phyloP scores from a whole-genome alignment of 2,113 vertebrate species.

The Trochalopteron elliotii region DNA sequence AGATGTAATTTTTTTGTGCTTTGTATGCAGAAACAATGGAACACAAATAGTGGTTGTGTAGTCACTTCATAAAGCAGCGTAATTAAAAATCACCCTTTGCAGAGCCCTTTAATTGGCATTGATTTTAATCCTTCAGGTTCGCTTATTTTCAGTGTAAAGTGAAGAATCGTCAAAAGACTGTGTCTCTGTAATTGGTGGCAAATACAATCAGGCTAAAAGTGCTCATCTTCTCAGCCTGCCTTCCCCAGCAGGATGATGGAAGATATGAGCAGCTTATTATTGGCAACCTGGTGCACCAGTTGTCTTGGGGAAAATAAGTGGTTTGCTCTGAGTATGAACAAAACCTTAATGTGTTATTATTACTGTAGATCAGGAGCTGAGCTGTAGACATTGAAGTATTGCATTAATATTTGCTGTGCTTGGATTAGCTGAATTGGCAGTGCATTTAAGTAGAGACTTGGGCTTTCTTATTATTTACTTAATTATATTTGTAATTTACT shows the following conservation, averaged over 20 bases:
- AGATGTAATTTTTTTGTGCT: neutral
- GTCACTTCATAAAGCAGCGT: neutral
- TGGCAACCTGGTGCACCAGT: constrained; percentile 16
- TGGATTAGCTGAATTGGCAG: constrained; percentile 40
- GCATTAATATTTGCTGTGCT: constrained; percentile 46
- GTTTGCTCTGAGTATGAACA: neutral
- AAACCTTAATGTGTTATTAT: constrained; percentile 37
- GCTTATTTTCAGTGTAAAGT: neutral
- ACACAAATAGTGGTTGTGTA: neutral
- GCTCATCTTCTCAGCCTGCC: neutral
- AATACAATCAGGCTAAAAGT: neutral
- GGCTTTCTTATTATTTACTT: constrained; percentile 54
- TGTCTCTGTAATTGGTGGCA: neutral
- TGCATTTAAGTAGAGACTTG: neutral
- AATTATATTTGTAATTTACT: constrained; percentile 57
- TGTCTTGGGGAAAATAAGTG: constrained; percentile 19
- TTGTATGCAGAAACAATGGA: neutral
- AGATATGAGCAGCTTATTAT: neutral
- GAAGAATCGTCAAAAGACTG: neutral
- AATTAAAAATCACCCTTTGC: constrained; percentile 31
- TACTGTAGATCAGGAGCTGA: neutral
- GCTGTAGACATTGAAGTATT: constrained; percentile 50
- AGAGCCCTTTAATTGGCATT: neutral
- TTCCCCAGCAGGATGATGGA: constrained; percentile 15
- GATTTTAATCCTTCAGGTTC: constrained; percentile 21